Evolutionary conservation across 2,113 vertebrate species (phyloP), one percentile per base, ranked within the genome.

Genomic region (Suncus etruscus): DNA sequence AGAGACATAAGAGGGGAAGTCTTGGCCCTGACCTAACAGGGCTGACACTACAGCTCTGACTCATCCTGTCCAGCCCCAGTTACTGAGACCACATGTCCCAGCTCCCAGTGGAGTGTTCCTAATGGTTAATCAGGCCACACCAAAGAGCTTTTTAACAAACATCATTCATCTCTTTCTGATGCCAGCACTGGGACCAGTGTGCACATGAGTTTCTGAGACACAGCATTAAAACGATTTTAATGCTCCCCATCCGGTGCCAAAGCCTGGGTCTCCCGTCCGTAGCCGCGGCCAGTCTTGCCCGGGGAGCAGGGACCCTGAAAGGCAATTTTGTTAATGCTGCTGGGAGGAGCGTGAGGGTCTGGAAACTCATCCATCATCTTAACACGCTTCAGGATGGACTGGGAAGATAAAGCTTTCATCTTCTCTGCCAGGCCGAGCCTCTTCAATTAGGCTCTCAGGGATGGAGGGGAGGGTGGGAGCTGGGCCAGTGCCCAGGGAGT

Each of bases 301-400:
- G 83, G 95, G 94, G 77, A 95, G 89, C 63, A 91, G 91, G 94
- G 88, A 88, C 86, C 87, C 94, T 95, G 94, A 96, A 96, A 96
- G 86, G 93, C 94, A 96, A 96, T 96, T 96, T 96, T 92, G 95
- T 95, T 96, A 95, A 96, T 96, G 92, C 91, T 93, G 70, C 83
- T 83, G 94, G 96, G 96, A 96, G 95, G 96, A 95, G 95, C 89
- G 77, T 76, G 83, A 79, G 22, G 91, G 95, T 94, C 92, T 95
- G 87, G 88, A 97, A 95, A 74, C 94, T 94, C 96, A 96, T 97
- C 95, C 94, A 96, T 97, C 97, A 95, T 96, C 93, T 91, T 94
- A 95, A 95, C 94, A 29, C 69, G 10, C 93, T 94, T 92, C 2
- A 1, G 95, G 94, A 96, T 90, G 93, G 94, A 93, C 93, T 80